Evolutionary conservation across 2,797 vertebrate species (phyloP), one percentile per base, ranked within the genome.

Genomic region (Fundulus diaphanus): DNA sequence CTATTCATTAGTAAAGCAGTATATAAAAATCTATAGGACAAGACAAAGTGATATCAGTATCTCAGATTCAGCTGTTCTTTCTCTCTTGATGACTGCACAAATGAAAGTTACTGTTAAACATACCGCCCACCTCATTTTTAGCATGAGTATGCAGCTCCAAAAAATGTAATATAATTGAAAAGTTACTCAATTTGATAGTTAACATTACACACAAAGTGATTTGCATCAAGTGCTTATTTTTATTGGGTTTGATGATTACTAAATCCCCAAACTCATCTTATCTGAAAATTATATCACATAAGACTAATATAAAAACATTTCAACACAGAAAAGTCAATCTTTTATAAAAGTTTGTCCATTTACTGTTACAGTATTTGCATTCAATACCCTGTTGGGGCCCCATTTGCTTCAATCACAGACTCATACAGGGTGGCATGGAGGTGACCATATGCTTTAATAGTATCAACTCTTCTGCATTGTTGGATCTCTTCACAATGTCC

Each of bases 1-100:
- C 8, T 76, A 74, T 87, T 56, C 75, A 84, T 83, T 54, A 78
- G 69, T 24, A 73, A 68, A 79, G 82, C 81, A 68, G 46, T 61
- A 35, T 78, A 76, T 48, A 63, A 75, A 77, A 87, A 78, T 72
- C 77, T 77, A 77, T 67, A 42, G 42, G 67, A 69, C 61, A 27
- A 82, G 80, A 85, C 54, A 79, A 65, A 83, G 48, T 20, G 24
- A 51, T 18, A 76, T 31, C 44, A 31, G 2, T 16, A 48, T 74
- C 70, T 85, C 68, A 56, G 67, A 81, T 71, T 3, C 73, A 12
- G 9, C 73, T 18, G 52, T 61, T 82, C 66, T 67, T 35, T 29
- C 1, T 51, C 29, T 18, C 49, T 48, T 67, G 59, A 46, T 46
- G 44, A 13, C 44, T 20, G 48, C 18, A 49, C 16, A 22, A 49